A percentile compares a stretch with the other conserved stretches of the same genome.
These are phyloP conservation scores for Caerostris darwini DNA, from an alignment of 1,140 invertebrate genomes.

Conservation along the genomic window DNA sequence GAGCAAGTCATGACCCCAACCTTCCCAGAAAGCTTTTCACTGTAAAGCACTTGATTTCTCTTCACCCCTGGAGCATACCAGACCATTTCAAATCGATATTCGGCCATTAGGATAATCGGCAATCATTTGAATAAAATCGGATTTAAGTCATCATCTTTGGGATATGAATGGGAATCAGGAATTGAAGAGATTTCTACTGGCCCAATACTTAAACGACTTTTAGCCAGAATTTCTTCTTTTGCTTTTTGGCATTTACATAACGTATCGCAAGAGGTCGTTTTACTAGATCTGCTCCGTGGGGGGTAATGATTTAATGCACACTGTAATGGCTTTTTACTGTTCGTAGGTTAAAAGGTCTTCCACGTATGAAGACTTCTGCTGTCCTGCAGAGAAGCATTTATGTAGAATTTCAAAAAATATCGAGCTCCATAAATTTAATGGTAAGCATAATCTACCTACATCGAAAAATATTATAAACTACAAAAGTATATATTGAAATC, in stretches of 20 bases:
- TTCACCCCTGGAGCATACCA: neutral
- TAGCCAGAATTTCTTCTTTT: no score
- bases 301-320: neutral
- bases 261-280: neutral
- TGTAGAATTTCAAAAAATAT: no score
- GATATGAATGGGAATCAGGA: neutral
- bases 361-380: neutral
- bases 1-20: neutral
- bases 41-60: neutral
- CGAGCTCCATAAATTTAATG: no score
- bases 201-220: neutral
- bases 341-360: neutral
- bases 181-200: neutral
- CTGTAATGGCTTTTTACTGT: neutral
- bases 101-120: neutral
- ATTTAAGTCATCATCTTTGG: neutral
- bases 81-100: neutral
- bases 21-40: neutral
- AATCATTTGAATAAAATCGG: constrained; percentile 5
- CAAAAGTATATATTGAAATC: no score
- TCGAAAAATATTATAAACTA: no score
- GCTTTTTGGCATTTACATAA: neutral
- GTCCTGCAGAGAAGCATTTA: no score
- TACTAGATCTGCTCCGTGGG: neutral
- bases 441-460: no score